These are phyloP conservation scores for Drosophila kanapiae DNA, from an alignment of 1,140 invertebrate species.

Conservation along the genomic window DNA sequence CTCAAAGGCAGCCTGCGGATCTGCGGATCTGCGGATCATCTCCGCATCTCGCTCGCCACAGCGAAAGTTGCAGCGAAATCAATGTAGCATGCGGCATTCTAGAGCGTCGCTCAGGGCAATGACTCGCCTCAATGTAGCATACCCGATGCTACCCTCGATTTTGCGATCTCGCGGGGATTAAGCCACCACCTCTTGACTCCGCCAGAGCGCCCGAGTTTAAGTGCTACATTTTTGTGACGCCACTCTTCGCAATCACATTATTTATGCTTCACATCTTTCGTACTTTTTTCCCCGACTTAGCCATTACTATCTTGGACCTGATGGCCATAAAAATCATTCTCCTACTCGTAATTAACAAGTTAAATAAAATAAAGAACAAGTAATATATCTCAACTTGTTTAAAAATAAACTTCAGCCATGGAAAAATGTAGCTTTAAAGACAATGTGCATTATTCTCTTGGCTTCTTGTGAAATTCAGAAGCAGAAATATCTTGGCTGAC, in stretches of 20 bases:
- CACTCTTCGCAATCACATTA: conserved; percentile 13
- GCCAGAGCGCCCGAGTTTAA: not conserved
- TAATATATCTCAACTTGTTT: not conserved
- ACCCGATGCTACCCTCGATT: conserved; percentile 16
- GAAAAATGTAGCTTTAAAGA: not conserved
- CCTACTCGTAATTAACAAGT: not conserved
- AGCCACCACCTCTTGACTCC: conserved; percentile 4
- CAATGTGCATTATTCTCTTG: not conserved
- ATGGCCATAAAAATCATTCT: not conserved
- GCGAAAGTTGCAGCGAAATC: conserved; percentile 61
- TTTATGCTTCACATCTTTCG: conserved; percentile 4
- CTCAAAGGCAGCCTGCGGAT: conserved; percentile 9
- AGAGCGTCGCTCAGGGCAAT: conserved; percentile 19
- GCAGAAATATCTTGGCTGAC: not conserved
- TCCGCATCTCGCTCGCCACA: conserved; percentile 17
- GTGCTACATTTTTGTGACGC: conserved; percentile 9
- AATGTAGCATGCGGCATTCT: conserved; percentile 9
- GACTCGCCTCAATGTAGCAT: not conserved
- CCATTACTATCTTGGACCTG: not conserved
- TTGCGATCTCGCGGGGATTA: not conserved
- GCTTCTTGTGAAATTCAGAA: not conserved
- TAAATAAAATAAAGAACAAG: not conserved
- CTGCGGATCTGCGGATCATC: conserved; percentile 62
- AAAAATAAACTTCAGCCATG: no score
- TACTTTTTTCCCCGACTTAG: no score